These are phyloP conservation scores for Eupithecia subfuscata DNA, from an alignment of 2,888 invertebrate species.

Conservation along the genomic window DNA sequence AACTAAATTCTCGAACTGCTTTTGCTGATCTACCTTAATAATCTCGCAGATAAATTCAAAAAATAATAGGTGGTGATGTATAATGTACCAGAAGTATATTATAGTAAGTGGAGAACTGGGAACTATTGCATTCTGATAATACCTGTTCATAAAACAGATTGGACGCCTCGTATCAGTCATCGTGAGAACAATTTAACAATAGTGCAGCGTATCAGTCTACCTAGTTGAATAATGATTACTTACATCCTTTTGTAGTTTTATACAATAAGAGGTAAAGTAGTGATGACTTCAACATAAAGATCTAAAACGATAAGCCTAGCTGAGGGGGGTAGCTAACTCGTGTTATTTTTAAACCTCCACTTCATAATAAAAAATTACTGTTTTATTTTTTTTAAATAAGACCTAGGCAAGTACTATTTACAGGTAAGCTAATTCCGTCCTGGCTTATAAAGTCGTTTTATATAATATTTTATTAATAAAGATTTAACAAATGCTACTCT, in stretches of 20 bases:
- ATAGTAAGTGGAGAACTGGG: background rate
- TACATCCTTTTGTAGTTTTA: conserved; percentile 55
- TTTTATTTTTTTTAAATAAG: background rate
- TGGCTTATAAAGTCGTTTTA: too few relatives aligned
- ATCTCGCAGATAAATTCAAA: background rate
- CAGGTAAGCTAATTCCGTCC: too few relatives aligned
- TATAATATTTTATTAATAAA: too few relatives aligned
- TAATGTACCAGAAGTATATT: background rate
- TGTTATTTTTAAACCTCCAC: background rate
- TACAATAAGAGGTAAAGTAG: background rate
- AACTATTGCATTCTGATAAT: background rate
- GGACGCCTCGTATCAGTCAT: conserved; percentile 36
- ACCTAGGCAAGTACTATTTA: background rate
- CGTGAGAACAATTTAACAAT: conserved; percentile 66
- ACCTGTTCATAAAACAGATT: background rate
- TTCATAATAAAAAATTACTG: background rate
- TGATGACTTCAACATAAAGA: conserved; percentile 1
- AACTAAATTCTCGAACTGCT: too few relatives aligned
- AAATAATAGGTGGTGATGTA: background rate
- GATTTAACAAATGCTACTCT: too few relatives aligned
- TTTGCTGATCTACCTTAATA: too few relatives aligned
- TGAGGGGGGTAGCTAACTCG: background rate
- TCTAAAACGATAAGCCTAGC: background rate
- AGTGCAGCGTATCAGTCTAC: conserved; percentile 47
- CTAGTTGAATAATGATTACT: conserved; percentile 71